Conservation (phyloP, 2,888 invertebrate species). For the Ochropleura plecta region DNA sequence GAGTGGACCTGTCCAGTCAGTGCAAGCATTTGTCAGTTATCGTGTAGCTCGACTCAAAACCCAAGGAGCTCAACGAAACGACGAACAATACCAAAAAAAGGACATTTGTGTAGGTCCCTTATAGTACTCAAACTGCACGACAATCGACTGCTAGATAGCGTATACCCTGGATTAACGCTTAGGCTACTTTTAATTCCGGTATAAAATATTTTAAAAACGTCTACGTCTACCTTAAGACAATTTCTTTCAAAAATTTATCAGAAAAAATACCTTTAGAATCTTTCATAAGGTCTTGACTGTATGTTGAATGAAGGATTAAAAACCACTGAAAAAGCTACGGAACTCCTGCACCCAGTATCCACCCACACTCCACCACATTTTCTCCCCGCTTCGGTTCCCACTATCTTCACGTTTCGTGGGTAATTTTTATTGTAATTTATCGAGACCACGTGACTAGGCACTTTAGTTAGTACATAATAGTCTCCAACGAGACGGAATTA, state of each 20-base stretch:
- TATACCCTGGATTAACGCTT: too few relatives aligned
- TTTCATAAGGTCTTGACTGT: not conserved
- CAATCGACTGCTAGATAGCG: too few relatives aligned
- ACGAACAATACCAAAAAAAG: too few relatives aligned
- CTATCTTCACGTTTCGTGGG: constrained; percentile 77
- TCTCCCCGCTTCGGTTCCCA: constrained; percentile 57
- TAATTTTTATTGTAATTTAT: constrained; percentile 89
- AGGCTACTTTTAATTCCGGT: too few relatives aligned
- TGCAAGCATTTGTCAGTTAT: too few relatives aligned
- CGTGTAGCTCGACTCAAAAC: too few relatives aligned
- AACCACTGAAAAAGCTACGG: constrained; percentile 23
- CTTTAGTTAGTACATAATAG: constrained; percentile 78
- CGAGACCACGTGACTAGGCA: constrained; percentile 86
- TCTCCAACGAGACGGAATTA: constrained; percentile 75
- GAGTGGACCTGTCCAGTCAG: too few relatives aligned
- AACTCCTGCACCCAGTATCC: constrained; percentile 24
- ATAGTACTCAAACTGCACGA: too few relatives aligned
- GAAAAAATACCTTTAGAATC: not conserved
- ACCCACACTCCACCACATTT: constrained; percentile 26
- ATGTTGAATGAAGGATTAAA: not conserved
- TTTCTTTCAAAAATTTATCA: not conserved
- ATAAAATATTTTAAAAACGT: too few relatives aligned
- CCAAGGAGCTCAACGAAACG: too few relatives aligned
- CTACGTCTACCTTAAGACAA: not conserved
- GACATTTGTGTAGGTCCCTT: too few relatives aligned